Evolutionary conservation across 2,113 vertebrate species (phyloP), one percentile per base, ranked within the genome.

Genomic region (Crotalus tigris): DNA sequence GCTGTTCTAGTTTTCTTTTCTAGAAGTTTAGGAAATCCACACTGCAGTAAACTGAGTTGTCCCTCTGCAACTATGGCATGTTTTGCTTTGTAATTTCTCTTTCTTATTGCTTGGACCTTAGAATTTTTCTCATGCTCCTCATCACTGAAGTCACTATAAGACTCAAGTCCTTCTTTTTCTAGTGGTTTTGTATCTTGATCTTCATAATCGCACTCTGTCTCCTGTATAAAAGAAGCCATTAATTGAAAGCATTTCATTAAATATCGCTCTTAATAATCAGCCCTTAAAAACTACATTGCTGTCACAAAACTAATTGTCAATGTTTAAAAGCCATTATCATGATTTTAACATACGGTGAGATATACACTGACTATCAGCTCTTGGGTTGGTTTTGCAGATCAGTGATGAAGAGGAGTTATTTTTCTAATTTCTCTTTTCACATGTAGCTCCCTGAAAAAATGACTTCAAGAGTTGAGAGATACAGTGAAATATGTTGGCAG

Each of bases 101-200:
- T 94, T 92, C 81, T 96, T 3, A 58, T 51, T 90, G 8, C 15
- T 96, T 96, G 96, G 91, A 58, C 54, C 92, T 96, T 96, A 46
- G 97, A 96, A 61, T 1, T 88, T 92, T 90, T 93, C 93, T 92
- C 57, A 10, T 94, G 7, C 17, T 99, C 98, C 17, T 98, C 98
- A 90, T 99, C 99, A 96, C 98, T 99, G 13, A 98, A 97, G 93
- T 99, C 98, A 95, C 98, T 98, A 94, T 5, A 96, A 91, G 98
- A 98, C 94, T 98, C 98, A 88, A 94, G 93, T 17, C 96, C 95
- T 9, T 95, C 96, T 91, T 54, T 94, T 21, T 94, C 91, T n/a
- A 94, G 13, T 0, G 91, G 90, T 69, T 92, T 53, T 11, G 75
- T 61, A 61, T 87, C 91, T 94, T 19, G n/a, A 69, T 92, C 90